Evolutionary conservation across 2,888 invertebrate species (phyloP).

Genomic region (Tachina grossa): DNA sequence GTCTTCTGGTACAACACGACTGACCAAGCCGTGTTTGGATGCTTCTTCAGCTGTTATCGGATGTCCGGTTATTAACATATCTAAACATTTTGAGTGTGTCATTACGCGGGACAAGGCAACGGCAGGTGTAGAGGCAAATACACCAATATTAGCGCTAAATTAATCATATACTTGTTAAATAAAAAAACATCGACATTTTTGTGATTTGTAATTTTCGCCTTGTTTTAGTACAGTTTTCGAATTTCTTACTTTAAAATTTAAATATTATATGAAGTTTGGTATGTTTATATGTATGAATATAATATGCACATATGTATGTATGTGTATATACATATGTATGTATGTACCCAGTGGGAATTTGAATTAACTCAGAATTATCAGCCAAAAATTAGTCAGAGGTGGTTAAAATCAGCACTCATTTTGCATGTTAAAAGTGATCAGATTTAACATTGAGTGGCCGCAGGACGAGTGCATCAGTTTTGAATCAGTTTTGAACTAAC

Average conservation of each 20-base stretch:
- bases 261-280: background rate
- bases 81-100: constrained; percentile 91
- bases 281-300: too few species aligned
- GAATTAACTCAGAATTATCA: too few species aligned
- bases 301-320: too few species aligned
- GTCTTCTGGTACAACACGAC: constrained; percentile 82
- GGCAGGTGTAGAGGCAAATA: constrained; percentile 98
- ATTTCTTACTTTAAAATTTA: background rate
- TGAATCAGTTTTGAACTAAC: too few species aligned
- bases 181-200: background rate
- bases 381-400: too few species aligned
- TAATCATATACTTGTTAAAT: background rate
- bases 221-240: background rate
- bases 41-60: constrained; percentile 92
- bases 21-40: constrained; percentile 84
- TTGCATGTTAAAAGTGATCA: too few species aligned
- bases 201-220: too few species aligned
- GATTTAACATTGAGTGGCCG: too few species aligned
- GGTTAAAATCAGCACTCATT: too few species aligned
- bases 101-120: constrained; percentile 92
- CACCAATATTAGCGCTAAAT: constrained; percentile 92
- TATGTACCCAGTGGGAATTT: too few species aligned
- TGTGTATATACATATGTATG: too few species aligned
- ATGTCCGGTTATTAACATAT: constrained; percentile 96
- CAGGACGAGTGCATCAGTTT: too few species aligned